phyloP scores from a whole-genome alignment of 1,140 invertebrate genomes.

The Aphaenogaster rudis region DNA sequence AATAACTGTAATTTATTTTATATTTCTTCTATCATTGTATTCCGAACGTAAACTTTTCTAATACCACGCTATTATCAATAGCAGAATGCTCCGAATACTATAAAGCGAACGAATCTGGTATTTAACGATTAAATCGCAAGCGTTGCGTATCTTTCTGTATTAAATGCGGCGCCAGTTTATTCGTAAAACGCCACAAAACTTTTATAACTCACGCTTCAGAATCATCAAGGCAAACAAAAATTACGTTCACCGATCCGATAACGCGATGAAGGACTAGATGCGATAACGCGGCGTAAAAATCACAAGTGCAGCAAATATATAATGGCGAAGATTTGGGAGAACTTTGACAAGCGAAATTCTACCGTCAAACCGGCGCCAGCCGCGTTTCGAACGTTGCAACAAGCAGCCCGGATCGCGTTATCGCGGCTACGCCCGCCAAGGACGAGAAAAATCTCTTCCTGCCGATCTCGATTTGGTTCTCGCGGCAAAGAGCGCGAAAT shows the following conservation, averaged over 20 bases:
- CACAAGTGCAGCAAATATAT: not conserved
- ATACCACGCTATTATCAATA: not conserved
- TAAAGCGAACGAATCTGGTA: not conserved
- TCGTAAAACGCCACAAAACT: not conserved
- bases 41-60: not conserved
- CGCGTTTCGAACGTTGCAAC: not conserved
- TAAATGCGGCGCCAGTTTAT: not conserved
- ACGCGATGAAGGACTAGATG: not conserved
- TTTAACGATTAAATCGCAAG: not conserved
- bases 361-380: not conserved
- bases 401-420: conserved; percentile 14
- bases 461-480: conserved; percentile 14
- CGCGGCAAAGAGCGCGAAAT: conserved; percentile 39
- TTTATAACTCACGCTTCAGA: conserved; percentile 27
- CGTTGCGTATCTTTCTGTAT: not conserved
- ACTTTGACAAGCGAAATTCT: not conserved
- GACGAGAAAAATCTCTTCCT: not conserved
- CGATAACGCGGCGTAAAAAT: conserved; percentile 11
- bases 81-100: not conserved
- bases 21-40: not conserved
- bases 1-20: not conserved
- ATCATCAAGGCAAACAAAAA: conserved; percentile 26
- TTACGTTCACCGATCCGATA: conserved; percentile 1
- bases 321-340: not conserved
- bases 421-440: conserved; percentile 9